Conservation (phyloP, 2,797 vertebrate species). For the Poeciliopsis paucimaculata region DNA sequence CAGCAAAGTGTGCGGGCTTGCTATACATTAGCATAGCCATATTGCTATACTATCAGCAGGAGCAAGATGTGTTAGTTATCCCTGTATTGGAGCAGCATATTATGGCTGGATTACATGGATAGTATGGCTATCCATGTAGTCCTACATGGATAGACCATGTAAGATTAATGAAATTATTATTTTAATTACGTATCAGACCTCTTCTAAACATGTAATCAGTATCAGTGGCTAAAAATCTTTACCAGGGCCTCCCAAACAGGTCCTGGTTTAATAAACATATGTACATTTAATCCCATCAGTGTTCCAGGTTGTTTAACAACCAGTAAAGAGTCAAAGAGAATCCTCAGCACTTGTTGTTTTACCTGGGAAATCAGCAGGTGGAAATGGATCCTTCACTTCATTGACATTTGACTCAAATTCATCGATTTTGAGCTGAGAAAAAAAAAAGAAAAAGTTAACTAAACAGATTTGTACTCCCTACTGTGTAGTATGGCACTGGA, state of each 20-base stretch:
- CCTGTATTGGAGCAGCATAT: not conserved
- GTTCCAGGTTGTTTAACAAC: not conserved
- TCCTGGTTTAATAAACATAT: not conserved
- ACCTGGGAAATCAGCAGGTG: conserved; percentile 98
- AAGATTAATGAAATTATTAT: not conserved
- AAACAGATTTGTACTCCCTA: not conserved
- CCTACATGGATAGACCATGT: too few species aligned
- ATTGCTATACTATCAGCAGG: not conserved
- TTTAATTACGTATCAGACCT: not conserved
- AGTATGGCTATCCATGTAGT: too few species aligned
- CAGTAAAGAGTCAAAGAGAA: not conserved
- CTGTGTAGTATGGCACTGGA: conserved; percentile 12
- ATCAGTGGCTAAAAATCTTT: not conserved
- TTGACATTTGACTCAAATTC: conserved; percentile 99
- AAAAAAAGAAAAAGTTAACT: conserved; percentile 5
- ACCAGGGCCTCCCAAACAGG: not conserved
- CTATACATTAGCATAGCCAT: too few species aligned
- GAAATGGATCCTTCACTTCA: conserved; percentile 98
- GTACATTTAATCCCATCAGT: not conserved
- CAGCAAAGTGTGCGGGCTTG: not conserved
- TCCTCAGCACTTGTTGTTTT: conserved; percentile 12
- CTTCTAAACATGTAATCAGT: not conserved
- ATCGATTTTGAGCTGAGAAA: conserved; percentile 91
- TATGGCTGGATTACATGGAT: too few species aligned
- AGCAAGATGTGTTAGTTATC: not conserved